Conservation (phyloP, 2,888 invertebrate species). For the Cerastis leucographa region DNA sequence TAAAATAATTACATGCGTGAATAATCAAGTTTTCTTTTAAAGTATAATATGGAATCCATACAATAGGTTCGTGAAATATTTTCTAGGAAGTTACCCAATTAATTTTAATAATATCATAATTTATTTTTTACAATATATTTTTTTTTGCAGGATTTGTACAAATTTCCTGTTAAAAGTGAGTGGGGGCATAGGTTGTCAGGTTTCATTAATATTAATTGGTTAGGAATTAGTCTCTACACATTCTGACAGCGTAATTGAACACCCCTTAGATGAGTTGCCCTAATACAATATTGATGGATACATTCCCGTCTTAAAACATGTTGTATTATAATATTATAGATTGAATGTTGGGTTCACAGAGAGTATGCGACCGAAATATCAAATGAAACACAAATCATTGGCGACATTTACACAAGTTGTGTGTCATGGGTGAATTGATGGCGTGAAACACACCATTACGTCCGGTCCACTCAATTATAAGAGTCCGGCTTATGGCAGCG, state of each 20-base stretch:
- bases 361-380: slow-evolving; percentile 27
- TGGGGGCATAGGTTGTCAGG: slow-evolving; percentile 4
- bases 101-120: slow-evolving; percentile 35
- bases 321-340: neutral
- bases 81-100: slow-evolving; percentile 53
- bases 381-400: slow-evolving; percentile 55
- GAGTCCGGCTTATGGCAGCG: slow-evolving; percentile 63
- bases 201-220: slow-evolving; percentile 19
- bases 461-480: slow-evolving; percentile 67
- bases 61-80: slow-evolving; percentile 26
- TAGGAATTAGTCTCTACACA: neutral
- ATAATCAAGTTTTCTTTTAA: slow-evolving; percentile 42
- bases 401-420: slow-evolving; percentile 55
- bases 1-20: slow-evolving; percentile 56
- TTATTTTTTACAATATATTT: slow-evolving; percentile 8
- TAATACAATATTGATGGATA: slow-evolving; percentile 8
- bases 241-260: slow-evolving; percentile 3
- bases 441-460: slow-evolving; percentile 62
- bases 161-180: slow-evolving; percentile 15
- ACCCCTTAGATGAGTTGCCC: neutral
- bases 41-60: slow-evolving; percentile 20
- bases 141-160: slow-evolving; percentile 13
- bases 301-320: slow-evolving; percentile 11
- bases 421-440: slow-evolving; percentile 58
- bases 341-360: slow-evolving; percentile 11